Percentiles rank a stretch among this genome's conserved stretches.
Evolutionary conservation across 1,140 invertebrate genomes (phyloP).

Genomic region (Drosophila athabasca): DNA sequence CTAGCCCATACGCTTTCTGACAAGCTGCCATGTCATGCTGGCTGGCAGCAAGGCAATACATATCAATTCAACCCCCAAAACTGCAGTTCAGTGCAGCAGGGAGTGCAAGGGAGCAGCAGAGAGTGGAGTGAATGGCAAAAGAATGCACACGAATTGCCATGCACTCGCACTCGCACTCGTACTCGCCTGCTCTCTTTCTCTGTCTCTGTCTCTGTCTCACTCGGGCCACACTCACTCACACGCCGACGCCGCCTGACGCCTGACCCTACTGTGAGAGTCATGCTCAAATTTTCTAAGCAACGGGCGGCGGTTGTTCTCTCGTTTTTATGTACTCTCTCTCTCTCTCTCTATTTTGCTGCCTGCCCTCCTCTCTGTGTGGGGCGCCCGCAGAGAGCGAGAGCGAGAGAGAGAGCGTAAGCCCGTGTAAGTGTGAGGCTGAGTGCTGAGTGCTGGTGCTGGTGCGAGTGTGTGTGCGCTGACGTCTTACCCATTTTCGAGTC

Average conservation of each 20-base stretch:
- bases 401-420: constrained; percentile 7
- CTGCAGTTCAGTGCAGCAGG: constrained; percentile 24
- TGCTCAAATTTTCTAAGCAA: constrained; percentile 50
- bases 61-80: constrained; percentile 51
- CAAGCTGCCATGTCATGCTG: constrained; percentile 4
- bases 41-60: constrained; percentile 34
- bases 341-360: constrained; percentile 16
- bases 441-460: neutral
- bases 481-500: constrained; percentile 69
- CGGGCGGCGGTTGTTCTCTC: constrained; percentile 1
- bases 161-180: constrained; percentile 16
- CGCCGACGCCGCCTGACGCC: constrained; percentile 66
- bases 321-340: constrained; percentile 2
- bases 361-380: constrained; percentile 26
- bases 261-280: constrained; percentile 30
- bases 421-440: neutral
- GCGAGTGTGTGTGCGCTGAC: constrained; percentile 46
- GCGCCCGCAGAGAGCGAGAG: constrained; percentile 18
- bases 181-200: constrained; percentile 13
- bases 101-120: constrained; percentile 1
- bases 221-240: constrained; percentile 41
- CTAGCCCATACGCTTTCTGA: constrained; percentile 15
- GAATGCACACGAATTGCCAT: constrained; percentile 52
- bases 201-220: too few relatives aligned
- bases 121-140: constrained; percentile 30